phyloP scores from a whole-genome alignment of 2,113 vertebrate genomes.

The Lepus timidus region DNA sequence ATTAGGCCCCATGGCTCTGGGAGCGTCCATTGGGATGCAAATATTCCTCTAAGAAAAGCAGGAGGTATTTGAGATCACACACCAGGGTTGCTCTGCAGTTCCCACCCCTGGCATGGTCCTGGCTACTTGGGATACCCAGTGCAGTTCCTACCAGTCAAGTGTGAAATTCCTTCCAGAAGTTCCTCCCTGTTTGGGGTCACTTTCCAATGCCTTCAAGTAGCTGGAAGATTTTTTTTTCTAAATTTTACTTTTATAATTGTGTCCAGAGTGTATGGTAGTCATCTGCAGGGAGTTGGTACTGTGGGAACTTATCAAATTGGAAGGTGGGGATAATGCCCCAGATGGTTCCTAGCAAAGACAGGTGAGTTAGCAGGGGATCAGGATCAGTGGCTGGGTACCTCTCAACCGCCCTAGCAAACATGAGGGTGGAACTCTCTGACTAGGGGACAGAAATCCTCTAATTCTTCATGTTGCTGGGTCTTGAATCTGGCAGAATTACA shows the following conservation, averaged over 20 bases:
- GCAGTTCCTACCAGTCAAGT: no score
- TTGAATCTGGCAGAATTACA: neutral
- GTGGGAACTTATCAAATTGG: no score
- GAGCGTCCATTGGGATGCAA: neutral
- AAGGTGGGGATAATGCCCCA: neutral
- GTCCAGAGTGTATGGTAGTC: no score
- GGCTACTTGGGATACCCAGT: no score
- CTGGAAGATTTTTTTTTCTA: no score
- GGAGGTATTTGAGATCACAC: neutral
- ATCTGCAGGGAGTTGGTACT: no score
- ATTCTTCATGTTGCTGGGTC: neutral
- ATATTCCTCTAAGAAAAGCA: neutral
- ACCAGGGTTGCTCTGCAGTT: no score
- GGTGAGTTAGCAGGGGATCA: neutral
- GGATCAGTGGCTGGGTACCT: no score
- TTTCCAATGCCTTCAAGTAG: no score
- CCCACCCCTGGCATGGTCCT: neutral
- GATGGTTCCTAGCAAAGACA: neutral
- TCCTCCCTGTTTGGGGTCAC: no score
- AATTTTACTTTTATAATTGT: no score
- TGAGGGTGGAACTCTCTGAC: neutral
- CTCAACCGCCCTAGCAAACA: neutral
- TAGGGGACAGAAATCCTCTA: neutral
- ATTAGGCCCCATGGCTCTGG: neutral
- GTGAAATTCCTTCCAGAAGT: no score